These are phyloP conservation scores for Siderastrea radians DNA, from an alignment of 92 coral and sea anemone genomes.

Conservation along the genomic window DNA sequence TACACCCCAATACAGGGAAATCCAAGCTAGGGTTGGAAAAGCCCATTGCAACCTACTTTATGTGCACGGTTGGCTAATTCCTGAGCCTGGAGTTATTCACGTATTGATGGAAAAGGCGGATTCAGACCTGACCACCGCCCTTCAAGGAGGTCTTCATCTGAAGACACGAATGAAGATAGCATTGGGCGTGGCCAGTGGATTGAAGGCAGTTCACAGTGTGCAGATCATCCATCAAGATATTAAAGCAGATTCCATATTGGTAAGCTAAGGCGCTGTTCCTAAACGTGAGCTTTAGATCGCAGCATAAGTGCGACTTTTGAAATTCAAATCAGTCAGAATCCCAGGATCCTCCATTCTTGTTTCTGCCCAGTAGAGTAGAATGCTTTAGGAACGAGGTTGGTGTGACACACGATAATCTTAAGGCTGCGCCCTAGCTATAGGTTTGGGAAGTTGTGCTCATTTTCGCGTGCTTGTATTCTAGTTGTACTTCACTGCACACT, in stretches of 20 bases:
- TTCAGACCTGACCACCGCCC: constrained; percentile 44
- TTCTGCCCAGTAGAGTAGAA: no score
- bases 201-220: constrained; percentile 47
- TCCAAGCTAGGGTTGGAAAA: constrained; percentile 22
- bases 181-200: constrained; percentile 56
- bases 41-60: constrained; percentile 49
- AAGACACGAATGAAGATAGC: constrained; percentile 53
- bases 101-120: constrained; percentile 70
- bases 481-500: no score
- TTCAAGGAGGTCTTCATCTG: constrained; percentile 38
- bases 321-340: no score
- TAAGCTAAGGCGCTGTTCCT: constrained; percentile 2
- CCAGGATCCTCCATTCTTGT: no score
- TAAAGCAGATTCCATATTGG: constrained; percentile 68
- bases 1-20: constrained; percentile 25
- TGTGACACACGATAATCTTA: no score
- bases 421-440: no score
- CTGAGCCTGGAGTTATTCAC: constrained; percentile 38
- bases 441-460: no score
- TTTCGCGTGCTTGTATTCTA: no score
- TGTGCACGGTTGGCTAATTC: constrained; percentile 66
- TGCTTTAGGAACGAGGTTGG: no score
- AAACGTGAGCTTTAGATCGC: background rate
- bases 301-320: background rate
- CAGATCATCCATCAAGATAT: constrained; percentile 59